Percentiles rank a stretch among this genome's conserved stretches.
Evolutionary conservation across 2,113 vertebrate species (phyloP).

Genomic region (Tichodroma muraria): DNA sequence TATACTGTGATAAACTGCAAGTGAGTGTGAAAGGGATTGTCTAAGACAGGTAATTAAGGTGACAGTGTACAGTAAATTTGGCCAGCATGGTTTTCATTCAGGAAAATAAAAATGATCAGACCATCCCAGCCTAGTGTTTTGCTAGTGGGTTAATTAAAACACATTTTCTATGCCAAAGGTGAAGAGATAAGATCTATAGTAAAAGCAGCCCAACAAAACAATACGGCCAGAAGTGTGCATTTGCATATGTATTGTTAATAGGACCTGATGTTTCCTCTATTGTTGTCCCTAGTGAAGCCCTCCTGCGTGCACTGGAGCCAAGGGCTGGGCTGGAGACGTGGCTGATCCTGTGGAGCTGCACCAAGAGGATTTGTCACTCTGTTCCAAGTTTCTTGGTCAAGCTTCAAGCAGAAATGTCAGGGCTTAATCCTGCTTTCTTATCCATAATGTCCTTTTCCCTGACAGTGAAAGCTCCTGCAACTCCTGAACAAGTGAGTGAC

Average conservation of each 20-base stretch:
- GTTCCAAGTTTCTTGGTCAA: neutral
- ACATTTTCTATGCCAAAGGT: slow-evolving; percentile 15
- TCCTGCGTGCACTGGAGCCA: neutral
- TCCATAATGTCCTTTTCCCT: neutral
- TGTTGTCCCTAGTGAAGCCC: neutral
- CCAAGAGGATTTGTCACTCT: neutral
- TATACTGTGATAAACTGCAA: slow-evolving; percentile 19
- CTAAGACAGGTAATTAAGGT: slow-evolving; percentile 60
- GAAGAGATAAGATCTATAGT: slow-evolving; percentile 28
- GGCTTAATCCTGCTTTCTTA: neutral
- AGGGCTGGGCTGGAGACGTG: neutral
- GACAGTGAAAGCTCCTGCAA: neutral
- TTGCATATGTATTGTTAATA: neutral
- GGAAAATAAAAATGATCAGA: slow-evolving; percentile 49
- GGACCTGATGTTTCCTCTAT: rapidly evolving
- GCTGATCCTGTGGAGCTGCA: rapidly evolving
- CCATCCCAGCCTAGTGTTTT: neutral
- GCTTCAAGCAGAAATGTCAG: neutral
- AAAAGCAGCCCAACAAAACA: neutral
- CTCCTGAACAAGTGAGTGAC: neutral
- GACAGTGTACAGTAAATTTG: slow-evolving; percentile 29
- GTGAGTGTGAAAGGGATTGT: slow-evolving; percentile 40
- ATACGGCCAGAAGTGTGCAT: neutral
- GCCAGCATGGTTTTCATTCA: slow-evolving; percentile 49
- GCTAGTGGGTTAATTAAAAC: slow-evolving; percentile 34